Conservation (phyloP, 2,797 vertebrate species). For the Ptychadena robeensis region DNA sequence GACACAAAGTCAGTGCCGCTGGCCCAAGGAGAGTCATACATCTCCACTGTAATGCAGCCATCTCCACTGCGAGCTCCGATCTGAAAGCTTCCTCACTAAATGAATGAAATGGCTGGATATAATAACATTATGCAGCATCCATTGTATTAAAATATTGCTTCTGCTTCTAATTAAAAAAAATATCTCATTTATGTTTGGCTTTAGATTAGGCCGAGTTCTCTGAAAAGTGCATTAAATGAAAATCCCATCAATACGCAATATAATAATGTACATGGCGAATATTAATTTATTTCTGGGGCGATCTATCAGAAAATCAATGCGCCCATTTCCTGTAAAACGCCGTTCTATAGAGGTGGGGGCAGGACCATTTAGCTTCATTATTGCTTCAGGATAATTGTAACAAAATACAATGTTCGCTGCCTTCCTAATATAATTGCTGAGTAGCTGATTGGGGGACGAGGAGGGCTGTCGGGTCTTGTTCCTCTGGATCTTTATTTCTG, state of each 20-base stretch:
- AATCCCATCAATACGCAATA: slow-evolving; percentile 59
- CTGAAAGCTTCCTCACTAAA: slow-evolving; percentile 24
- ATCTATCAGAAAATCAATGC: slow-evolving; percentile 61
- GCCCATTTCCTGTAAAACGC: slow-evolving; percentile 51
- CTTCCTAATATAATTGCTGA: slow-evolving; percentile 49
- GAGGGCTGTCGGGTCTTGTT: not conserved
- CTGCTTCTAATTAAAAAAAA: slow-evolving; percentile 53
- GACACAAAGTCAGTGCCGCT: not conserved
- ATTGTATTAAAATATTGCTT: slow-evolving; percentile 55
- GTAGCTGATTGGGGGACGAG: slow-evolving; percentile 35
- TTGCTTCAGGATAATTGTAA: slow-evolving; percentile 54
- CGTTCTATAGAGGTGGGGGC: slow-evolving; percentile 36
- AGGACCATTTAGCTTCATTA: slow-evolving; percentile 45
- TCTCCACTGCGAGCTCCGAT: slow-evolving; percentile 1
- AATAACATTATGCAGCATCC: slow-evolving; percentile 43
- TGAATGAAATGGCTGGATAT: slow-evolving; percentile 26
- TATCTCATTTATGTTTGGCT: slow-evolving; percentile 49
- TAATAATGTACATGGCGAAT: slow-evolving; percentile 58
- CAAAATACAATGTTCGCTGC: slow-evolving; percentile 33
- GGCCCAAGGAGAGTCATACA: not conserved
- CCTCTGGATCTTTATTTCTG: not conserved
- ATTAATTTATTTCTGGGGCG: slow-evolving; percentile 48
- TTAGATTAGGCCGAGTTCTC: slow-evolving; percentile 21
- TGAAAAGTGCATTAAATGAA: slow-evolving; percentile 61
- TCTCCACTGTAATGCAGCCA: not conserved